A percentile compares a stretch with the other conserved stretches of the same genome.
Conservation (phyloP, 2,113 vertebrate genomes). For the Penelope pileata region DNA sequence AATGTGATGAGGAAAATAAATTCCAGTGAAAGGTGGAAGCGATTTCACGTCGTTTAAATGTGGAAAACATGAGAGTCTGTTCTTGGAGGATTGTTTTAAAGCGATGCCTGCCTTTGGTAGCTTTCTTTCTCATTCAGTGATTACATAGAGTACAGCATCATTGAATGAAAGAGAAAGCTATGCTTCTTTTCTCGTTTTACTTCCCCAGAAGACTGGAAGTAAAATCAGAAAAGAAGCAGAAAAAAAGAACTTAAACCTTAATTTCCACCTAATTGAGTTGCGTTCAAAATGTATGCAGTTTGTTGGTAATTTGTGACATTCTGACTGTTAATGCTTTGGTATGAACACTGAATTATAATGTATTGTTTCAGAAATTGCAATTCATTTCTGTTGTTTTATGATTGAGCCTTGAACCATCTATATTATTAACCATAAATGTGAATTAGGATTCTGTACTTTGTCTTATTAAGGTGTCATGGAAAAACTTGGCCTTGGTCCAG, state of each 20-base stretch:
- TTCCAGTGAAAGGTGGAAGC: not conserved
- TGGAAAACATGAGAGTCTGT: not conserved
- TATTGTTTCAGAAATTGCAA: not conserved
- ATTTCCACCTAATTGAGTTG: not conserved
- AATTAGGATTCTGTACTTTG: not conserved
- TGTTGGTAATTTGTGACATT: not conserved
- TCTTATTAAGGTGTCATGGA: constrained; percentile 91
- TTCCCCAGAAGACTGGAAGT: no score
- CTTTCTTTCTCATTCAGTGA: not conserved
- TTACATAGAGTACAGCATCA: not conserved
- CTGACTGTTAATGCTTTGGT: not conserved
- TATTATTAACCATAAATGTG: not conserved
- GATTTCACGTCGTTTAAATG: not conserved
- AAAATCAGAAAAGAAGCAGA: not conserved
- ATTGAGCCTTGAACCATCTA: not conserved
- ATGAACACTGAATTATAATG: not conserved
- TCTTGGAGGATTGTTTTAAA: not conserved
- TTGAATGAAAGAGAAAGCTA: no score
- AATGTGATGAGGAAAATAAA: not conserved
- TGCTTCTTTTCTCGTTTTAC: no score
- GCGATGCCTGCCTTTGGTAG: not conserved
- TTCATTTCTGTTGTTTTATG: not conserved
- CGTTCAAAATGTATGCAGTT: not conserved
- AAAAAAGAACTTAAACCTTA: not conserved
- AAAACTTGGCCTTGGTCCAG: constrained; percentile 89